Evolutionary conservation across 2,888 invertebrate genomes (phyloP).

Genomic region (Papilio elwesi): DNA sequence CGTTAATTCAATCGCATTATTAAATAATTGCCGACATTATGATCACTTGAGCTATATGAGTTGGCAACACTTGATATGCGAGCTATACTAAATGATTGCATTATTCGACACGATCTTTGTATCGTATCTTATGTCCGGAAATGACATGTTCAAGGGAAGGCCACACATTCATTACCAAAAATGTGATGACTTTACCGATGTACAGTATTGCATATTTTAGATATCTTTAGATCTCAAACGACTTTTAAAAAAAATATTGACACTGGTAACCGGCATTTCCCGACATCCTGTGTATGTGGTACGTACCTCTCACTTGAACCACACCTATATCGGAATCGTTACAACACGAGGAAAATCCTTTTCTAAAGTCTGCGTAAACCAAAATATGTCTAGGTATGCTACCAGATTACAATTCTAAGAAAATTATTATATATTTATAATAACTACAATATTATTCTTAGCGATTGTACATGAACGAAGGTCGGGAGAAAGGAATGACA

Average conservation of each 20-base stretch:
- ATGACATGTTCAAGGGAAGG: background rate
- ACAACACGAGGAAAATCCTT: constrained; percentile 1
- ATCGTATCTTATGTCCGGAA: too few species aligned
- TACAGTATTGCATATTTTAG: too few species aligned
- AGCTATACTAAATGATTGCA: background rate
- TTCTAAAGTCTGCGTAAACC: background rate
- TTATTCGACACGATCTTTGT: background rate
- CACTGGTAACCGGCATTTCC: background rate
- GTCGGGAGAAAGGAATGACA: constrained; percentile 3
- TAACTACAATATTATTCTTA: background rate
- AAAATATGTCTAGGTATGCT: background rate
- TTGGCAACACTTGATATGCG: constrained; percentile 24
- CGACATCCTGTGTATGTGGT: too few species aligned
- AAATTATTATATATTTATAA: background rate
- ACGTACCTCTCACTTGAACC: constrained; percentile 5
- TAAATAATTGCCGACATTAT: constrained; percentile 20
- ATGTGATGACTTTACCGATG: background rate
- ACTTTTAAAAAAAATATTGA: background rate
- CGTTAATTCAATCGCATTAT: constrained; percentile 27
- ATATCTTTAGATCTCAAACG: background rate
- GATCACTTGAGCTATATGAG: constrained; percentile 20
- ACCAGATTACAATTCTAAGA: background rate
- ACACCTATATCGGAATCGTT: background rate
- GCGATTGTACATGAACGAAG: background rate
- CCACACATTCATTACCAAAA: background rate